phyloP scores from a whole-genome alignment of 2,113 vertebrate species.

The Crocuta crocuta region DNA sequence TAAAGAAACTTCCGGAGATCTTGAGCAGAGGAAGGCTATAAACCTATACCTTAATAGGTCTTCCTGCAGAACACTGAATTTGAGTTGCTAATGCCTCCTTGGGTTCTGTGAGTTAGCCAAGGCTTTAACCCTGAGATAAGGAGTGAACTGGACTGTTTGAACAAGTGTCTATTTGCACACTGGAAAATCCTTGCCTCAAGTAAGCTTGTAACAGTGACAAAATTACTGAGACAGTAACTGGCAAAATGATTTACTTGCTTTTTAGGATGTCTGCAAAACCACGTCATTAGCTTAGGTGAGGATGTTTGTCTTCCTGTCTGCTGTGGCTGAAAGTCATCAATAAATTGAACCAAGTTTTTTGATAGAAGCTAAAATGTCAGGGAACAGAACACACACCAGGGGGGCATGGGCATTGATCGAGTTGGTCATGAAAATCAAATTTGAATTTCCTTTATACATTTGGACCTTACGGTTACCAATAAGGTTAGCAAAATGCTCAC shows the following conservation, averaged over 20 bases:
- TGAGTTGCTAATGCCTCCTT: background rate
- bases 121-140: background rate
- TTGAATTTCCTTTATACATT: background rate
- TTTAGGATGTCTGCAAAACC: background rate
- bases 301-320: background rate
- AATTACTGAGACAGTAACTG: background rate
- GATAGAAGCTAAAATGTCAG: background rate
- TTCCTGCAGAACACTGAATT: background rate
- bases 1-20: background rate
- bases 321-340: background rate
- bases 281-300: background rate
- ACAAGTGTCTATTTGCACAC: background rate
- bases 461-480: background rate
- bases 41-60: background rate
- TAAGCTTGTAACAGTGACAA: background rate
- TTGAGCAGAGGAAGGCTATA: background rate
- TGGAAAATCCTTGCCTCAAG: background rate
- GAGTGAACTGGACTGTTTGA: background rate
- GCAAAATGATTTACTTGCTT: background rate
- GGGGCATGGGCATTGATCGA: background rate
- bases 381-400: background rate
- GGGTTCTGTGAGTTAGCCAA: background rate
- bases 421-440: background rate
- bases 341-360: background rate
- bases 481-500: background rate